Conservation (phyloP, 2,113 vertebrate genomes). For the Aphyosemion australe region DNA sequence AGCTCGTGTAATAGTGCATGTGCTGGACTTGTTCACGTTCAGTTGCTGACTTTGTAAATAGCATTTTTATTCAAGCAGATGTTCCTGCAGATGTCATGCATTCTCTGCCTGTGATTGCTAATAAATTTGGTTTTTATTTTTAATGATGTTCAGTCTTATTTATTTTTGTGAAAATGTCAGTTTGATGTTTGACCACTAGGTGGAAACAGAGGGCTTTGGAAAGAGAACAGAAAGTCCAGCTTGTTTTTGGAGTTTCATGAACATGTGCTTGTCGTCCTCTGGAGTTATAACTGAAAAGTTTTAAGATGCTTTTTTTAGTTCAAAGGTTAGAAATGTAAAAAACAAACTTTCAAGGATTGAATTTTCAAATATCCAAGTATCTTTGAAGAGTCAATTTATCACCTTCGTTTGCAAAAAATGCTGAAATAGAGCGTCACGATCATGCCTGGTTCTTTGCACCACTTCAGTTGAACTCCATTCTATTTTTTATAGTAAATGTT, state of each 20-base stretch:
- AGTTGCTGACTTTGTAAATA: slow-evolving; percentile 78
- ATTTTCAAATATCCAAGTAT: too few species aligned
- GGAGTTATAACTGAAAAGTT: not conserved
- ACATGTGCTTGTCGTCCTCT: too few species aligned
- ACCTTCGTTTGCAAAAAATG: not conserved
- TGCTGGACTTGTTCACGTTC: slow-evolving; percentile 62
- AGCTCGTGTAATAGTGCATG: slow-evolving; percentile 66
- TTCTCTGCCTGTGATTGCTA: slow-evolving; percentile 71
- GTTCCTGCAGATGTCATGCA: slow-evolving; percentile 65
- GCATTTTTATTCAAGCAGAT: slow-evolving; percentile 71
- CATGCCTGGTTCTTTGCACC: not conserved
- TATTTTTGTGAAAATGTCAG: not conserved
- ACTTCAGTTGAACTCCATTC: not conserved
- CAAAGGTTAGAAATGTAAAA: too few species aligned
- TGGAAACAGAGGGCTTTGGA: slow-evolving; percentile 61
- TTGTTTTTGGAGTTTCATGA: too few species aligned
- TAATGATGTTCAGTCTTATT: slow-evolving; percentile 32
- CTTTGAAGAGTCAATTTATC: not conserved
- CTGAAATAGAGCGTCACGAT: not conserved
- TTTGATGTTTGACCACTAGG: slow-evolving; percentile 53
- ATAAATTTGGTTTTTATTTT: slow-evolving; percentile 76
- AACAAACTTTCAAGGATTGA: too few species aligned
- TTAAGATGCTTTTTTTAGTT: too few species aligned
- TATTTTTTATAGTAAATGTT: not conserved
- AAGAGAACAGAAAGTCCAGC: too few species aligned